Conservation (phyloP, 2,797 vertebrate genomes). For the Menidia menidia region DNA sequence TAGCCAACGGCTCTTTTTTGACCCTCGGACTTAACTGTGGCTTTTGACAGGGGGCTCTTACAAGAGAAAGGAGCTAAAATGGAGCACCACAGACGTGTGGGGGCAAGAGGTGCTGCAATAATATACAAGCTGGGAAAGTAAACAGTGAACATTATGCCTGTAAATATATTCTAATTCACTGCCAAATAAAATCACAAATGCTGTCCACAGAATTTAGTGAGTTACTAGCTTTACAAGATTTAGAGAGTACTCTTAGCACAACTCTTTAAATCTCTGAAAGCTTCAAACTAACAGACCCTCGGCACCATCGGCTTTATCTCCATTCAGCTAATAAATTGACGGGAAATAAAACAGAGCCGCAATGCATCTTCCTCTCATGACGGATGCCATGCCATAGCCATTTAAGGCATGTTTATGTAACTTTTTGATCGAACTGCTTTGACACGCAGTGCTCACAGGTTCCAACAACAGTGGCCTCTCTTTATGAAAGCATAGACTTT, state of each 20-base stretch:
- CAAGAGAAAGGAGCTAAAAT: background rate
- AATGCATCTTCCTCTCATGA: conserved; percentile 4
- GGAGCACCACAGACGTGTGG: background rate
- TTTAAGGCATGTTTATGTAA: conserved; percentile 15
- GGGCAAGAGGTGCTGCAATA: background rate
- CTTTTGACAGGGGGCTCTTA: background rate
- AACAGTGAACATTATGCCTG: background rate
- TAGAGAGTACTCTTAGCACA: background rate
- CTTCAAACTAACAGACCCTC: background rate
- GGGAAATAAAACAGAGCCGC: conserved; percentile 2
- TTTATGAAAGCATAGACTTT: background rate
- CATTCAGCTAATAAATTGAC: background rate
- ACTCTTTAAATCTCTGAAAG: background rate
- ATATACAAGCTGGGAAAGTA: background rate
- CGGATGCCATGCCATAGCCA: background rate
- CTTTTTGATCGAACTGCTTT: conserved; percentile 3
- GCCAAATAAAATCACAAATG: background rate
- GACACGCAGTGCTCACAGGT: background rate
- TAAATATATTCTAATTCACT: background rate
- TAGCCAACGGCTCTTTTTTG: background rate
- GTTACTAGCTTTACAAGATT: background rate
- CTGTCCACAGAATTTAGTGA: background rate
- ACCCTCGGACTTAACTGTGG: background rate
- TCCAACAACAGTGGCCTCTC: background rate
- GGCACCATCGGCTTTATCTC: background rate